Evolutionary conservation across 2,797 vertebrate genomes (phyloP).

Genomic region (Paramormyrops hopkinsi): DNA sequence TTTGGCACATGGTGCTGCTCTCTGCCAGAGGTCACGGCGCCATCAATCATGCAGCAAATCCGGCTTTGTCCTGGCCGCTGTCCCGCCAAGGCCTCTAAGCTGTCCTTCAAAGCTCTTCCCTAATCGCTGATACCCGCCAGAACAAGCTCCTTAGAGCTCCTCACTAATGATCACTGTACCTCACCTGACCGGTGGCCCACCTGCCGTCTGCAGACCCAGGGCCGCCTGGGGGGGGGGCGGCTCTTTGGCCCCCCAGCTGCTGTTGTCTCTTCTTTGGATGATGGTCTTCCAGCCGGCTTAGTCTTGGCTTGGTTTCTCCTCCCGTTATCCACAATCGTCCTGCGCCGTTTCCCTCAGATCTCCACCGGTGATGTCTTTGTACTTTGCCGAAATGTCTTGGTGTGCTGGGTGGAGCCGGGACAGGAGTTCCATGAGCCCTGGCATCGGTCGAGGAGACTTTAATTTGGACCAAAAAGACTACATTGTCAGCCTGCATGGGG

Average conservation of each 20-base stretch:
- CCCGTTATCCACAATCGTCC: not conserved
- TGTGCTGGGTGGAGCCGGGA: not conserved
- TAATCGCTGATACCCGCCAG: not conserved
- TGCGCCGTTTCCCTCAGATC: not conserved
- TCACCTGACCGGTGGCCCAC: not conserved
- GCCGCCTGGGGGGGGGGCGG: not conserved
- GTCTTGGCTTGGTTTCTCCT: not conserved
- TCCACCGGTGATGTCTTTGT: not conserved
- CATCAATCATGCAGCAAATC: not conserved
- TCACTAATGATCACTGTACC: not conserved
- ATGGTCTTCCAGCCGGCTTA: not conserved
- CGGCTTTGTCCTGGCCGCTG: not conserved
- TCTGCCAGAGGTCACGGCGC: not conserved
- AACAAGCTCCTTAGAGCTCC: not conserved
- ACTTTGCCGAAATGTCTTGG: not conserved
- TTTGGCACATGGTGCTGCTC: not conserved
- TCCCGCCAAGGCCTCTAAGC: not conserved
- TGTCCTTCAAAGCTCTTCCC: not conserved
- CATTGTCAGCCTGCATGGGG: not conserved
- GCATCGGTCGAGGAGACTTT: not conserved
- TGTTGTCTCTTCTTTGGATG: too few species aligned
- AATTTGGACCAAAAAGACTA: not conserved
- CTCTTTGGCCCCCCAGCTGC: not conserved
- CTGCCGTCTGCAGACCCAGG: not conserved
- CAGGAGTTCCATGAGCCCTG: not conserved